These are phyloP conservation scores for Pyxicephalus adspersus DNA, from an alignment of 2,113 vertebrate genomes.

Conservation along the genomic window DNA sequence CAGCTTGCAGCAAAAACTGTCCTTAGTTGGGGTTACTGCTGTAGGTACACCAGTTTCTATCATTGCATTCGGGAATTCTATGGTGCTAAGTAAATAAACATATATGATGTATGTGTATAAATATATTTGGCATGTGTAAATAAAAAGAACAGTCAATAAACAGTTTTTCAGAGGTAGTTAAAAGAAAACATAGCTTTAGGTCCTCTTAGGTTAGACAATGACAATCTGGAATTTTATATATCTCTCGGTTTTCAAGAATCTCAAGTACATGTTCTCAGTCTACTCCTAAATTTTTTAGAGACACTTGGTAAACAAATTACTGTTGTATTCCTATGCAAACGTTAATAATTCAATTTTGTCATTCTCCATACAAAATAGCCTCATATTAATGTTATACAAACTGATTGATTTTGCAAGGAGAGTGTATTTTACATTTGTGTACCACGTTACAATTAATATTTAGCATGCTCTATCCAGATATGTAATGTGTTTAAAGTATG, in stretches of 20 bases:
- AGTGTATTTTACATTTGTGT: background rate
- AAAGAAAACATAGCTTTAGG: background rate
- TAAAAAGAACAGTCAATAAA: too few species aligned
- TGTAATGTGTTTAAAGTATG: background rate
- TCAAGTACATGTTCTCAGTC: slow-evolving; percentile 13
- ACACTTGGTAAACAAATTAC: slow-evolving; percentile 49
- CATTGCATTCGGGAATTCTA: too few species aligned
- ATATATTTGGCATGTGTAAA: too few species aligned
- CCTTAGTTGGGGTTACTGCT: too few species aligned
- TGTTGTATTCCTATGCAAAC: background rate
- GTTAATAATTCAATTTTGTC: slow-evolving; percentile 4
- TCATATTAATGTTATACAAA: background rate
- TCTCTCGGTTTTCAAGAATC: slow-evolving; percentile 24
- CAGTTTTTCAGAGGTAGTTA: background rate
- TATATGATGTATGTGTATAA: too few species aligned
- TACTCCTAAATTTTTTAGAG: slow-evolving; percentile 11
- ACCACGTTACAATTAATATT: background rate
- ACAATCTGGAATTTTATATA: slow-evolving; percentile 16
- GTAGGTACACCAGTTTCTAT: too few species aligned
- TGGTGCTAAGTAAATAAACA: too few species aligned
- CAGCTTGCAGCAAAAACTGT: too few species aligned
- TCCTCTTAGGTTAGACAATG: slow-evolving; percentile 32
- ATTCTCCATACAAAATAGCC: slow-evolving; percentile 8
- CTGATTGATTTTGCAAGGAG: background rate
- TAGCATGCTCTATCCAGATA: background rate